Evolutionary conservation across 1,140 invertebrate genomes (phyloP).

Genomic region (Pseudomyrmex sp.): DNA sequence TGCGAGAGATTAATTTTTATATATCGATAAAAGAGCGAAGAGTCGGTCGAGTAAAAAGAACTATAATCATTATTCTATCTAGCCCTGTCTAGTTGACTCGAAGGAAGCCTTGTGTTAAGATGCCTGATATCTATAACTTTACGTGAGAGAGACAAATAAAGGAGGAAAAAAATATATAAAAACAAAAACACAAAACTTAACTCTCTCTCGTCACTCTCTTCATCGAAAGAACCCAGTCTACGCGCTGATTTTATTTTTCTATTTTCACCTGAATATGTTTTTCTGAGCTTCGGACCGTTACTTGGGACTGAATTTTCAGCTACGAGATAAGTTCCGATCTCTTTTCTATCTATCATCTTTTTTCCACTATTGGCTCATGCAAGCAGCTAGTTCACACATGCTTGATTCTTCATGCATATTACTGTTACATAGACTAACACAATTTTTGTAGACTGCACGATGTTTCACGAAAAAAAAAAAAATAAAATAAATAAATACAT

Average conservation of each 20-base stretch:
- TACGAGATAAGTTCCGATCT: slow-evolving; percentile 65
- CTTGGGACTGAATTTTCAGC: slow-evolving; percentile 35
- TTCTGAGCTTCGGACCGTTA: neutral
- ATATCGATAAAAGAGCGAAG: neutral
- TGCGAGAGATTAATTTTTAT: slow-evolving; percentile 9
- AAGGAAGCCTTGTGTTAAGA: slow-evolving; percentile 62
- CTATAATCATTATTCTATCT: slow-evolving; percentile 25
- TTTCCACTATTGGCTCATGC: slow-evolving; percentile 22
- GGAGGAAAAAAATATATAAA: slow-evolving; percentile 55
- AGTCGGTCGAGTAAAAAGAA: neutral
- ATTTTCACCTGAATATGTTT: slow-evolving; percentile 1
- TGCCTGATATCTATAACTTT: neutral
- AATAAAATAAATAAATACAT: neutral
- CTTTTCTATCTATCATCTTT: slow-evolving; percentile 36
- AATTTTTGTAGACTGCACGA: slow-evolving; percentile 48
- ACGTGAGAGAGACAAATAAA: slow-evolving; percentile 75
- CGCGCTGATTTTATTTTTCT: slow-evolving; percentile 32
- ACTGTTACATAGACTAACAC: slow-evolving; percentile 30
- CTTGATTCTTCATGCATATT: slow-evolving; percentile 56
- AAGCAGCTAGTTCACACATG: slow-evolving; percentile 46
- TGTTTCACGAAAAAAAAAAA: slow-evolving; percentile 13
- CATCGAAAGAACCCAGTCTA: slow-evolving; percentile 38
- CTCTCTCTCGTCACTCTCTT: slow-evolving; percentile 57
- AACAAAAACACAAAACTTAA: slow-evolving; percentile 65
- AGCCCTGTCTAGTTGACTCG: slow-evolving; percentile 62